Evolutionary conservation across 2,113 vertebrate genomes (phyloP).

Genomic region (Piliocolobus tephrosceles): DNA sequence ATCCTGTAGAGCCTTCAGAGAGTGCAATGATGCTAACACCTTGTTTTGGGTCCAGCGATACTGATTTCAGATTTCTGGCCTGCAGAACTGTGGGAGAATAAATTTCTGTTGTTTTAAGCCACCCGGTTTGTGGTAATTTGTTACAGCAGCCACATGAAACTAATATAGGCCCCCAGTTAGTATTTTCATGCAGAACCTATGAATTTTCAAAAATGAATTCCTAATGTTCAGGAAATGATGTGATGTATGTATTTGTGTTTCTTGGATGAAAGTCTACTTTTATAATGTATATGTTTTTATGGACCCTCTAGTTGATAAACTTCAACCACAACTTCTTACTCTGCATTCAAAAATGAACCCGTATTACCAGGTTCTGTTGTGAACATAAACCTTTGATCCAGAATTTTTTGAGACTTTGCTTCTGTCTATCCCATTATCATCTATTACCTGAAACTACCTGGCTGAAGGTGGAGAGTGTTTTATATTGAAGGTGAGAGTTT

Average conservation of each 20-base stretch:
- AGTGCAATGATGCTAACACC: neutral
- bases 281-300: neutral
- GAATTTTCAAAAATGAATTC: conserved; percentile 36
- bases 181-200: neutral
- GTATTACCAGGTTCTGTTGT: neutral
- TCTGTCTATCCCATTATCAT: neutral
- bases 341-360: neutral
- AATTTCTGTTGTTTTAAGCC: neutral
- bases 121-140: neutral
- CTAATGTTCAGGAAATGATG: neutral
- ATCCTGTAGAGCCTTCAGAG: neutral
- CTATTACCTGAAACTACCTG: neutral
- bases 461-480: neutral
- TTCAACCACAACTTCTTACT: neutral
- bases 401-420: neutral
- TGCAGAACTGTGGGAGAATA: neutral
- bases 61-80: neutral
- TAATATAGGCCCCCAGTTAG: neutral
- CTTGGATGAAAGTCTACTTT: neutral
- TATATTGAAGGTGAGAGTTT: neutral
- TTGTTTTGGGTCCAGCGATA: neutral
- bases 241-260: neutral
- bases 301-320: neutral
- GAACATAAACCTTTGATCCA: neutral
- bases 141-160: neutral